Conservation (phyloP, 2,888 invertebrate species). For the Mesopsocus fuscifrons region DNA sequence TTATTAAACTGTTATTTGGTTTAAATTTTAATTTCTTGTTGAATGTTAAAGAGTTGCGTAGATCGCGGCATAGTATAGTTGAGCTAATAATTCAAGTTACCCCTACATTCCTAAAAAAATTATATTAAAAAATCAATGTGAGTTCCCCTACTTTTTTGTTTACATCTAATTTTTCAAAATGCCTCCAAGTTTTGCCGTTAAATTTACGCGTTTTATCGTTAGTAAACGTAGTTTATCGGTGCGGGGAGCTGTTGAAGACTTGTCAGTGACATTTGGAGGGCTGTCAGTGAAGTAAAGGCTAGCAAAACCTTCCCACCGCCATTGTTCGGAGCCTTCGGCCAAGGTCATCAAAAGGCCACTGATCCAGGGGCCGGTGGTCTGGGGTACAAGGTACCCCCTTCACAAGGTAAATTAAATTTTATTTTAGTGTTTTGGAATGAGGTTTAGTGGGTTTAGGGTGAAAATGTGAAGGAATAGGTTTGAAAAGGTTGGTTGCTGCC, state of each 20-base stretch:
- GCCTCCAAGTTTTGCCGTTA: slow-evolving; percentile 1
- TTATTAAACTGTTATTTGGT: not conserved
- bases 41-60: not conserved
- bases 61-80: not conserved
- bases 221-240: too few species aligned
- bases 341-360: slow-evolving; percentile 3
- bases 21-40: not conserved
- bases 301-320: slow-evolving; percentile 1
- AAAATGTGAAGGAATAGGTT: too few species aligned
- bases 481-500: too few species aligned
- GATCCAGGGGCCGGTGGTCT: slow-evolving; percentile 8
- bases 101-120: not conserved
- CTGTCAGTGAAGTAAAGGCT: too few species aligned
- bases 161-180: slow-evolving; percentile 7
- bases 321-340: slow-evolving; percentile 7
- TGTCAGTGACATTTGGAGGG: too few species aligned
- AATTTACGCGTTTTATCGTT: too few species aligned
- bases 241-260: too few species aligned
- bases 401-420: too few species aligned
- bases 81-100: not conserved
- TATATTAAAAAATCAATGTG: not conserved
- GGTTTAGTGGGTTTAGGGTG: too few species aligned
- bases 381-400: too few species aligned
- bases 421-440: not conserved
- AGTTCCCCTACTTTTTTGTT: slow-evolving; percentile 4